Conservation (phyloP, 2,888 invertebrate genomes). For the Sphecodes monilicornis region DNA sequence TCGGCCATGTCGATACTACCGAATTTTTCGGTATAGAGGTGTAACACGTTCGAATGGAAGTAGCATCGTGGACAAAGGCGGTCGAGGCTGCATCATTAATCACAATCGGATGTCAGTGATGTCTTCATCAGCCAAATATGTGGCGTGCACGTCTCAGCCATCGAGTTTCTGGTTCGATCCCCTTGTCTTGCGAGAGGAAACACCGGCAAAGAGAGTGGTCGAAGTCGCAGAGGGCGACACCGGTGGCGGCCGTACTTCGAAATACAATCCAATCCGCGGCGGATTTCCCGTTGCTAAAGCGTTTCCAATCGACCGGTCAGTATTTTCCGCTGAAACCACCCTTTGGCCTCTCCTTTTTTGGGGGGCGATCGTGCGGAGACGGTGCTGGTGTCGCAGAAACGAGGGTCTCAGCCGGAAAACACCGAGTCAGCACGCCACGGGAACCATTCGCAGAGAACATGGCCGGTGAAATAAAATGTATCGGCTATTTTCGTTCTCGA, state of each 20-base stretch:
- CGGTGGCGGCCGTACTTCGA: conserved; percentile 53
- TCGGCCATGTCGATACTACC: neutral
- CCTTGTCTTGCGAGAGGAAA: conserved; percentile 30
- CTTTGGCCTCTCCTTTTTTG: conserved; percentile 43
- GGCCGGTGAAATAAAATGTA: conserved; percentile 81
- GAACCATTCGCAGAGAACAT: conserved; percentile 74
- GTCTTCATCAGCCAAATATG: conserved; percentile 4
- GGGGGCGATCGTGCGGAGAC: conserved; percentile 37
- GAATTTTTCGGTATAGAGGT: neutral
- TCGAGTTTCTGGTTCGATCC: conserved; percentile 41
- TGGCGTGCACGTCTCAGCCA: conserved; percentile 20
- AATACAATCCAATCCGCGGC: conserved; percentile 74
- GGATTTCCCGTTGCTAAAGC: conserved; percentile 69
- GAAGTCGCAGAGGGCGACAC: conserved; percentile 14
- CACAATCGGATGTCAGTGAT: neutral
- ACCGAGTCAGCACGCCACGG: conserved; percentile 75
- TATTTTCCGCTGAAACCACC: conserved; percentile 64
- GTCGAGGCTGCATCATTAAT: conserved; percentile 1
- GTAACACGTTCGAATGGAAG: neutral
- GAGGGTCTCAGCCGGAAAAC: conserved; percentile 66
- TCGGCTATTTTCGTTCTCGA: conserved; percentile 78
- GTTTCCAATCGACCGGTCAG: conserved; percentile 65
- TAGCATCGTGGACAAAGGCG: neutral
- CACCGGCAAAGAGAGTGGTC: conserved; percentile 21
- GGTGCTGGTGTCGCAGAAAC: conserved; percentile 41